Conservation (phyloP, 2,888 invertebrate genomes). For the Cheilosia urbana region DNA sequence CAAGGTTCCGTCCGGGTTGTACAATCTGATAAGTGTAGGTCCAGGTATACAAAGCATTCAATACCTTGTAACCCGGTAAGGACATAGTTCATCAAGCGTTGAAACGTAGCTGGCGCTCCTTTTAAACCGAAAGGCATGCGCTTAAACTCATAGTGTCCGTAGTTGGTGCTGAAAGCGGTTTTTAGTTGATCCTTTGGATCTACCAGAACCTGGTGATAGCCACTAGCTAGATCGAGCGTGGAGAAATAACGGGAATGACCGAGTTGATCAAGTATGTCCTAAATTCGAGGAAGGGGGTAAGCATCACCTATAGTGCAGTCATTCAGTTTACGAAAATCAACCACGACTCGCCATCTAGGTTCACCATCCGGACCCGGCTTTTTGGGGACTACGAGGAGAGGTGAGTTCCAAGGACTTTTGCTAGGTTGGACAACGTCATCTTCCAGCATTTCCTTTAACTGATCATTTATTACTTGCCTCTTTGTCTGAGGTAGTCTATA, state of each 20-base stretch:
- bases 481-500: no score
- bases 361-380: no score
- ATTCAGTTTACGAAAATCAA: constrained; percentile 41
- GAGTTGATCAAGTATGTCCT: constrained; percentile 70
- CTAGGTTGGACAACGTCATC: no score
- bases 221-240: constrained; percentile 60
- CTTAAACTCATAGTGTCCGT: neutral
- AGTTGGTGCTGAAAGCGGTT: neutral
- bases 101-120: neutral
- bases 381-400: no score
- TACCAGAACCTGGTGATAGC: constrained; percentile 62
- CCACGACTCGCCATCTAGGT: neutral
- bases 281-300: constrained; percentile 51
- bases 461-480: no score
- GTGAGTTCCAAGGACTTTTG: no score
- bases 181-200: neutral
- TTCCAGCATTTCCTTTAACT: no score
- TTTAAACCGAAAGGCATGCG: neutral
- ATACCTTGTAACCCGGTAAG: no score
- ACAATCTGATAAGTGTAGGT: no score
- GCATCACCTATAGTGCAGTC: constrained; percentile 6
- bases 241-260: constrained; percentile 62
- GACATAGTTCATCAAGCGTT: neutral
- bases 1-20: no score
- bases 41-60: no score